phyloP scores from a whole-genome alignment of 2,797 vertebrate species.

The Perodicticus potto region DNA sequence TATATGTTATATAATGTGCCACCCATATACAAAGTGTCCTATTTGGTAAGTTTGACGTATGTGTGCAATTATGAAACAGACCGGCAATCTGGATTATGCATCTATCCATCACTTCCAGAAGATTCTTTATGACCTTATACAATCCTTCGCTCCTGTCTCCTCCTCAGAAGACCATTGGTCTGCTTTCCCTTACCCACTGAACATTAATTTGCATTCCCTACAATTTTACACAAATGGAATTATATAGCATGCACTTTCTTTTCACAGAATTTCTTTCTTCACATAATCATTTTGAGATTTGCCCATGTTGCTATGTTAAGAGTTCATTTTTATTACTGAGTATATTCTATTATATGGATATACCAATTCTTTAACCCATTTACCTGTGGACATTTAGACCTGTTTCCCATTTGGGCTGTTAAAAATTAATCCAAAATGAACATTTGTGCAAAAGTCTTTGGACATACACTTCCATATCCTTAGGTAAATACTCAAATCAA shows the following conservation, averaged over 20 bases:
- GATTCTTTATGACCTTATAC: background rate
- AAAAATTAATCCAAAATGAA: background rate
- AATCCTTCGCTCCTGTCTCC: too few relatives aligned
- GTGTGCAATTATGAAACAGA: background rate
- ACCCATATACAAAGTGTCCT: background rate
- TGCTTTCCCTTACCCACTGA: background rate
- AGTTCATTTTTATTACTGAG: background rate
- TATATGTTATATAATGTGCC: background rate
- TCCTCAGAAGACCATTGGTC: background rate
- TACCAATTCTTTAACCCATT: background rate
- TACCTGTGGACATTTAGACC: background rate
- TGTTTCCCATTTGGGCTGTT: background rate
- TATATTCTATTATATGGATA: background rate
- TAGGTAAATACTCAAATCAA: background rate
- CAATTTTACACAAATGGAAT: background rate
- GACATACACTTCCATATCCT: background rate
- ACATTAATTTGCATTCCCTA: background rate
- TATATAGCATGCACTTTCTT: background rate
- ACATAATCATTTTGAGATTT: background rate
- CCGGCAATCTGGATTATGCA: background rate
- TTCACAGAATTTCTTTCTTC: background rate
- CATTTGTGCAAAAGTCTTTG: background rate
- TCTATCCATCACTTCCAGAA: background rate
- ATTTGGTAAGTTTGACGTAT: background rate
- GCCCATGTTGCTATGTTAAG: background rate